A percentile compares a stretch with the other conserved stretches of the same genome.
Conservation (phyloP, 30 jellyfish, hydroid and myxozoan species). For the Hydractinia echinata region DNA sequence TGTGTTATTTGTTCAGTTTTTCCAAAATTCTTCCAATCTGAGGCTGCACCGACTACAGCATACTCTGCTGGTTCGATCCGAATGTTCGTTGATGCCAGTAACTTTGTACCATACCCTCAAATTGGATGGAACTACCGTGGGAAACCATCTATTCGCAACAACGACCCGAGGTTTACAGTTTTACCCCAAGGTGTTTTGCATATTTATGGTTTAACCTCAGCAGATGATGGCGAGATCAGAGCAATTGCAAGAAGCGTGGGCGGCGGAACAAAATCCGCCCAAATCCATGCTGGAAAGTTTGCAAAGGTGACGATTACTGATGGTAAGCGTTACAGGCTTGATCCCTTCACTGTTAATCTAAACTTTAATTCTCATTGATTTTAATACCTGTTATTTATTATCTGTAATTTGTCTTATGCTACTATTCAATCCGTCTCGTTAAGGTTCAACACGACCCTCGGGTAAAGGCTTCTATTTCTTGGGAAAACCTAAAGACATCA, state of each 20-base stretch:
- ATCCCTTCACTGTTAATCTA: no score
- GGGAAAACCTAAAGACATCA: slow-evolving; percentile 59
- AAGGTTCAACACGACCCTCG: slow-evolving; percentile 33
- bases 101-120: slow-evolving; percentile 67
- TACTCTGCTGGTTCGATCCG: slow-evolving; percentile 74
- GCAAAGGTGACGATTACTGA: slow-evolving; percentile 41
- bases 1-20: not conserved
- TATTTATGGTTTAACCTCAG: slow-evolving; percentile 31
- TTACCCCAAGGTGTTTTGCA: slow-evolving; percentile 82
- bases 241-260: slow-evolving; percentile 53
- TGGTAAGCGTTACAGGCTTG: slow-evolving; percentile 37
- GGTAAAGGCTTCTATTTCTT: slow-evolving; percentile 23
- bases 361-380: no score
- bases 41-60: slow-evolving; percentile 22
- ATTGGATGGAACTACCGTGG: slow-evolving; percentile 84
- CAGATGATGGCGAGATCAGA: slow-evolving; percentile 70
- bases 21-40: slow-evolving; percentile 12
- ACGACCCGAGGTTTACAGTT: slow-evolving; percentile 60
- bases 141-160: slow-evolving; percentile 33
- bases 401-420: no score
- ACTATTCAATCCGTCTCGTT: no score
- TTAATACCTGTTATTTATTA: no score
- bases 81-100: slow-evolving; percentile 49
- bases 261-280: slow-evolving; percentile 27
- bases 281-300: slow-evolving; percentile 38